phyloP scores from a whole-genome alignment of 2,888 invertebrate genomes.

The Axea sp. region DNA sequence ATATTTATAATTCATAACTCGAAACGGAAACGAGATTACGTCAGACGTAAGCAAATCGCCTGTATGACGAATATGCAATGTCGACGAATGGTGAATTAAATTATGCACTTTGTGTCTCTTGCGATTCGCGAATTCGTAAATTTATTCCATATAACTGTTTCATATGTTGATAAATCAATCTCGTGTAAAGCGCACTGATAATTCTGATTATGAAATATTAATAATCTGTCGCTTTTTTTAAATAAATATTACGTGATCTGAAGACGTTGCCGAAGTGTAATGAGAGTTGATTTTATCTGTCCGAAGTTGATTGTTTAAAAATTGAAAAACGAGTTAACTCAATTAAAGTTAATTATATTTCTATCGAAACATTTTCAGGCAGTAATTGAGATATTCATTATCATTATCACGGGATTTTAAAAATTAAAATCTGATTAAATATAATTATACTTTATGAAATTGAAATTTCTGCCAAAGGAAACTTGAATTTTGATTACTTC shows the following conservation, averaged over 20 bases:
- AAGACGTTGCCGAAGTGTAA: constrained; percentile 19
- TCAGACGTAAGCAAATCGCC: constrained; percentile 17
- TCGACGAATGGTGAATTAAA: constrained; percentile 27
- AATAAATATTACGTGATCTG: background rate
- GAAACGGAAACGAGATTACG: constrained; percentile 50
- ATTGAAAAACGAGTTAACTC: constrained; percentile 8
- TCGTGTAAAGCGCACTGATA: background rate
- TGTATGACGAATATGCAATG: constrained; percentile 47
- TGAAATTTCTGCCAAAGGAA: constrained; percentile 7
- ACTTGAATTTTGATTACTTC: constrained; percentile 17
- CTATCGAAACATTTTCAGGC: constrained; percentile 1
- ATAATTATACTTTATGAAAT: constrained; percentile 35
- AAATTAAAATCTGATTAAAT: constrained; percentile 43
- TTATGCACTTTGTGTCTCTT: constrained; percentile 35
- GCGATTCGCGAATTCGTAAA: constrained; percentile 15
- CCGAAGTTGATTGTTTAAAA: constrained; percentile 5
- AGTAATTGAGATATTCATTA: constrained; percentile 38
- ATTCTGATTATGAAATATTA: background rate
- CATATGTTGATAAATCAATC: background rate
- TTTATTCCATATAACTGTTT: constrained; percentile 12
- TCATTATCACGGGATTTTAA: constrained; percentile 21
- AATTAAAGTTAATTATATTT: constrained; percentile 26
- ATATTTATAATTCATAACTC: no score
- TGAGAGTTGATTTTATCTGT: constrained; percentile 2
- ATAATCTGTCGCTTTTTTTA: background rate